Evolutionary conservation across 2,888 invertebrate species (phyloP), one percentile per base, ranked within the genome.

Genomic region (Tachina fera): DNA sequence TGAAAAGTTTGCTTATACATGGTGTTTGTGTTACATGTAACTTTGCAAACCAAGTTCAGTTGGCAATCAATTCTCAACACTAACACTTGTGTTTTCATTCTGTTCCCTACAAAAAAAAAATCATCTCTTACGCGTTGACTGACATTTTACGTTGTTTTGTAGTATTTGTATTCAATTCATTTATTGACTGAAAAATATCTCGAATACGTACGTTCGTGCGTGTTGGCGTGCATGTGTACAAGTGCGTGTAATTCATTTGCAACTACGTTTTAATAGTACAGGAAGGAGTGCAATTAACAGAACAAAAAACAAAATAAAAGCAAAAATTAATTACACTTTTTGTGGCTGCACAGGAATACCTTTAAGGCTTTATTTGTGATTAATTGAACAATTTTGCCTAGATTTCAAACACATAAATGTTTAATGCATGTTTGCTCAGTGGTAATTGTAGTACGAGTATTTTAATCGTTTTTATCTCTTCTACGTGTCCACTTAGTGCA

Each of bases 31-130:
- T 67, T 41, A 56, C 19, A 71, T 75, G 63, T 76, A 82, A 76
- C 45, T 76, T 83, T 56, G 61, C 76, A 80, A 85, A 71, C 79
- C 53, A 47, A 63, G 76, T 86, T 86, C 61, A 86, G 86, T 86
- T 83, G 83, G 76, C 83, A 83, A 83, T 86, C 79, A 83, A 79
- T 61, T 83, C 77, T 83, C 83, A 76, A 83, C 83, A 76, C 51
- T 2, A 79, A 80, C 67, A 79, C 83, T 86, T 86, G 79, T 79
- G 71, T 76, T 86, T 72, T 43, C 4, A 22, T 81, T 67, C 67
- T 16, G 51, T 19, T 65, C 41, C 51, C 22, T 0, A 0, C 5
- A 31, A 31, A 31, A 31, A 31, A 31, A 31, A 43, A 74, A 51
- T n/a, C 39, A 76, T 58, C 56, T 76, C n/a, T 51, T 67, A 75